These are phyloP conservation scores for Cassiopea andromeda DNA, from an alignment of 30 jellyfish, hydroid and myxozoan species.

Conservation along the genomic window DNA sequence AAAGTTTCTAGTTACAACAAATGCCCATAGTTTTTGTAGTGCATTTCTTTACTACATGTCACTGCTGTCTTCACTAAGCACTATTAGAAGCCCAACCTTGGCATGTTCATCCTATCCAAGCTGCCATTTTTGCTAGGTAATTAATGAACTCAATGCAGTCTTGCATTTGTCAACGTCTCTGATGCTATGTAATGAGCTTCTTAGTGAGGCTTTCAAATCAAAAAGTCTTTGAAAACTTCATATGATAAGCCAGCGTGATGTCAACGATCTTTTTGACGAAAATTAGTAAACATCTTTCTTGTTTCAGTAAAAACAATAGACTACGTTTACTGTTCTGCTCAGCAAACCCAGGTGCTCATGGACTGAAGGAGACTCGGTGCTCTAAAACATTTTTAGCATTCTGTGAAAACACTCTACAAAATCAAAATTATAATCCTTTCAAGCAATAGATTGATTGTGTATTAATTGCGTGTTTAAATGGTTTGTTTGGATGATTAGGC, in stretches of 20 bases:
- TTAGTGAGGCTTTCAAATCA: constrained; percentile 35
- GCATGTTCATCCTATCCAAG: background rate
- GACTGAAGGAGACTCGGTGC: constrained; percentile 32
- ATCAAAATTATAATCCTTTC: constrained; percentile 61
- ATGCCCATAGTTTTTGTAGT: too few species aligned
- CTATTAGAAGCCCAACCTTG: background rate
- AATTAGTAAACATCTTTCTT: constrained; percentile 55
- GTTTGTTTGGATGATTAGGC: constrained; percentile 77
- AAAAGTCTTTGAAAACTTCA: constrained; percentile 10
- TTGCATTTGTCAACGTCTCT: constrained; percentile 2
- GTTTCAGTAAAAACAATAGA: constrained; percentile 45
- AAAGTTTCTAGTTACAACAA: too few species aligned
- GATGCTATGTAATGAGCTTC: background rate
- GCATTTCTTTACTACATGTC: background rate
- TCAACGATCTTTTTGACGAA: constrained; percentile 25
- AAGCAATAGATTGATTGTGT: constrained; percentile 82
- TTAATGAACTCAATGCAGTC: background rate
- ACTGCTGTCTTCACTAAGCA: background rate
- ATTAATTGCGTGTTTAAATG: constrained; percentile 77
- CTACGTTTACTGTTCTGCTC: constrained; percentile 26
- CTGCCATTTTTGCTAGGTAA: background rate
- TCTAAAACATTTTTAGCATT: constrained; percentile 53
- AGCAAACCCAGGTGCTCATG: constrained; percentile 64
- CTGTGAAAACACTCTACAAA: constrained; percentile 62
- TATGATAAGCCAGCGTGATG: constrained; percentile 58